Base-by-base conservation (phyloP, 2,797 vertebrate genomes). In the Darevskia mixta region DNA sequence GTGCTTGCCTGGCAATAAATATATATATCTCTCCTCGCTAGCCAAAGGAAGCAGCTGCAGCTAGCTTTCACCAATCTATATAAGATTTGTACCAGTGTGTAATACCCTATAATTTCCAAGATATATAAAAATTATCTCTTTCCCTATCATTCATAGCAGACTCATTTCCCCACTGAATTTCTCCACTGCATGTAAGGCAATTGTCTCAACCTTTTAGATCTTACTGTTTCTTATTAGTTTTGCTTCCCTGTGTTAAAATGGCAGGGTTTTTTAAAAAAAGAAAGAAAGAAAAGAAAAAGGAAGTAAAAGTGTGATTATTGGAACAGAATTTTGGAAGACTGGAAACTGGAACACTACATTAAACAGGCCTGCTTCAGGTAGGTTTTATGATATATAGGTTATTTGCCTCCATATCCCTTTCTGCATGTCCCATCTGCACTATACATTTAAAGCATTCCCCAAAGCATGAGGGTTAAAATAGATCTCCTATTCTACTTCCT, bases 71-170 rank as follows among this genome's bases (percentile, higher is more conserved):
- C 17, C 69, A 75, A 58, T n/a, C 45, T 66, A 75, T 75, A 55
- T 66, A 81, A 17, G 38, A 64, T 72, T 49, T 80, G n/a, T 49
- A 64, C 29, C 41, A 49, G 38, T n/a, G 71, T 85, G 43, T n/a
- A 87, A 45, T 73, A 38, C 69, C 41, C 78, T 81, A 76, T 85
- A 67, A 82, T 86, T 82, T 86, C 49, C 29, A 58, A 41, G 66
- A 43, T 61, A 79, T 43, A 35, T 72, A 41, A 71, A 64, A 72
- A 72, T 25, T 69, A 69, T 18, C 13, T 72, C 49, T 72, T 79
- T 41, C 49, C 66, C 41, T 84, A 71, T 82, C 61, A 38, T 27
- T 41, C 27, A 41, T 18, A 61, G 4, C 69, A 81, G 32, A 35
- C 41, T 41, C 58, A 81, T 67, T 55, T 41, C 25, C 13, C 11